Percentiles rank a stretch among this genome's conserved stretches.
Conservation (phyloP, 2,888 invertebrate genomes). For the Nomada flava region DNA sequence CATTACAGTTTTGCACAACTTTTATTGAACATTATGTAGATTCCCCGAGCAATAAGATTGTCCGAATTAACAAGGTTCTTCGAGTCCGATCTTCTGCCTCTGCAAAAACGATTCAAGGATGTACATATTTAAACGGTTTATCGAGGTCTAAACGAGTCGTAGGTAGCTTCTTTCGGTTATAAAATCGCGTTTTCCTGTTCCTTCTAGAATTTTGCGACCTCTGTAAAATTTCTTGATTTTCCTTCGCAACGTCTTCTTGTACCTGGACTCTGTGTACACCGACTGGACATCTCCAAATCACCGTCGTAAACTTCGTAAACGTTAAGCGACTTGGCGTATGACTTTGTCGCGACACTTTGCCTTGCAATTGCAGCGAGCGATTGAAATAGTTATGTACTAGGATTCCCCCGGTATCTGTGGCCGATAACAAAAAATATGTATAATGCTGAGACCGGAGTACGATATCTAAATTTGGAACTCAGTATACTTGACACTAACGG, state of each 20-base stretch:
- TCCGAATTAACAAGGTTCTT: not conserved
- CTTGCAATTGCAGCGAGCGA: not conserved
- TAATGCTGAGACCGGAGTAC: constrained; percentile 1
- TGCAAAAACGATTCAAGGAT: not conserved
- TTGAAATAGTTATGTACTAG: not conserved
- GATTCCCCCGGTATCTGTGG: too few relatives aligned
- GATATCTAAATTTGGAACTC: constrained; percentile 24
- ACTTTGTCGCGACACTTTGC: not conserved
- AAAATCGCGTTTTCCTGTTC: constrained; percentile 28
- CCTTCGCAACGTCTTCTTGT: not conserved
- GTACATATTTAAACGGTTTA: not conserved
- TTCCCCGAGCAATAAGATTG: too few relatives aligned
- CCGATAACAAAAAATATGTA: not conserved
- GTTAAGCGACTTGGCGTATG: constrained; percentile 9
- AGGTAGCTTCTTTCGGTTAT: not conserved
- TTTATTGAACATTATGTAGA: too few relatives aligned
- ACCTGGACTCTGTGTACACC: not conserved
- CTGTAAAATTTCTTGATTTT: constrained; percentile 6
- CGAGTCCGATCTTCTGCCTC: not conserved
- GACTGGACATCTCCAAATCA: not conserved
- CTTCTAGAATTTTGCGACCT: not conserved
- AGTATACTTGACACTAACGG: constrained; percentile 32
- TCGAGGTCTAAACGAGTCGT: constrained; percentile 6
- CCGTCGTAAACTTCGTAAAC: constrained; percentile 33
- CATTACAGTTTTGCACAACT: too few relatives aligned